Evolutionary conservation across 2,113 vertebrate species (phyloP).

Genomic region (Xiphias gladius): DNA sequence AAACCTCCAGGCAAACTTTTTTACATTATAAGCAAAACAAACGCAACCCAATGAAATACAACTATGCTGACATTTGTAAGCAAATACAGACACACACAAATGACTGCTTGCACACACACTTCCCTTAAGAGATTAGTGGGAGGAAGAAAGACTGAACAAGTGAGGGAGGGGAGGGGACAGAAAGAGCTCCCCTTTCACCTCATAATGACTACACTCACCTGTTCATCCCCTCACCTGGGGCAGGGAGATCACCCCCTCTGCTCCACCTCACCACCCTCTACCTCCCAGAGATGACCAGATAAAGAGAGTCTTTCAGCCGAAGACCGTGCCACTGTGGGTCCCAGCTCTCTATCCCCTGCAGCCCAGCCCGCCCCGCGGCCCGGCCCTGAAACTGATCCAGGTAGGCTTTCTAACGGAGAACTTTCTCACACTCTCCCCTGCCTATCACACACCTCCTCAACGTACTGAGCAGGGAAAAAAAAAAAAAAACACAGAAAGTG

Average conservation of each 20-base stretch:
- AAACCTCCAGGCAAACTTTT: conserved; percentile 29
- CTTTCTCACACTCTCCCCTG: conserved; percentile 85
- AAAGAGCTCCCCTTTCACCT: conserved; percentile 83
- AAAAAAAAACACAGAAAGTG: conserved; percentile 37
- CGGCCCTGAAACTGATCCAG: conserved; percentile 84
- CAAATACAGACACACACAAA: conserved; percentile 42
- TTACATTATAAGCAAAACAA: conserved; percentile 36
- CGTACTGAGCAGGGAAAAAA: not conserved
- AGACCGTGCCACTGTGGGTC: conserved; percentile 56
- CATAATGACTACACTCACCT: conserved; percentile 84
- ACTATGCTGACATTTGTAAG: conserved; percentile 41
- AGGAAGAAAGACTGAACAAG: conserved; percentile 53
- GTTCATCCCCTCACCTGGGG: conserved; percentile 85
- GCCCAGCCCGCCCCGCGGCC: conserved; percentile 58
- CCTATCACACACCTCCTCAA: conserved; percentile 70
- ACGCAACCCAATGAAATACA: conserved; percentile 51
- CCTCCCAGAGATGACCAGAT: conserved; percentile 76
- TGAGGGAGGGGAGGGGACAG: conserved; percentile 62
- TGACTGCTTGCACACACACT: conserved; percentile 31
- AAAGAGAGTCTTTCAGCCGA: conserved; percentile 80
- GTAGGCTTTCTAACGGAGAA: conserved; percentile 74
- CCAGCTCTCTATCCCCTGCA: conserved; percentile 26
- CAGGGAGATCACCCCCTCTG: conserved; percentile 67
- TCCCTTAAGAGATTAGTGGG: conserved; percentile 64
- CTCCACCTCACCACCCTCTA: conserved; percentile 16